phyloP scores from a whole-genome alignment of 2,113 vertebrate species.

The Chamaea fasciata region DNA sequence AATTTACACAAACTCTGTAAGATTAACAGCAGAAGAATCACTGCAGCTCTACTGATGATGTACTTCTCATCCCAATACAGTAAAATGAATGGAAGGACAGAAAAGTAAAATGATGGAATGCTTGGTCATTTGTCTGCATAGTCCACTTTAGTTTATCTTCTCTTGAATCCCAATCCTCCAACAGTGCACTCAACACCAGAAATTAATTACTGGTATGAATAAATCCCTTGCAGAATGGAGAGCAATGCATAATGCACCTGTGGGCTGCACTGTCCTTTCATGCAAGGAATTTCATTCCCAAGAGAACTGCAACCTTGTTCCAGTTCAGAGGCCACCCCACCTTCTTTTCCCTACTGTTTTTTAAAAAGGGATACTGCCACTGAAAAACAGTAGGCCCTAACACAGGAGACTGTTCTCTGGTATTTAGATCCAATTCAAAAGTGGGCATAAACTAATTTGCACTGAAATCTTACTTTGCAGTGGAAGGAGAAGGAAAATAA shows the following conservation, averaged over 20 bases:
- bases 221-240: neutral
- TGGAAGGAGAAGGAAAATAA: neutral
- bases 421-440: neutral
- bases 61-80: neutral
- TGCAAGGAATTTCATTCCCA: neutral
- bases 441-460: neutral
- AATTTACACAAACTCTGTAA: neutral
- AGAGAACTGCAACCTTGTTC: neutral
- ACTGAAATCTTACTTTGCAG: neutral
- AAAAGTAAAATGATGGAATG: neutral
- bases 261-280: neutral
- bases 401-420: neutral
- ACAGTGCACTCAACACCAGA: neutral
- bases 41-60: neutral
- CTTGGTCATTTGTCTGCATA: neutral
- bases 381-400: neutral
- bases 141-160: neutral
- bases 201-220: neutral
- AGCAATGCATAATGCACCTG: neutral
- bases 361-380: neutral
- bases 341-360: neutral
- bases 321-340: neutral
- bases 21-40: neutral
- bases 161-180: neutral
- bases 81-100: neutral